Evolutionary conservation across 1,140 invertebrate species (phyloP).

Genomic region (Pachypeltis micranthus): DNA sequence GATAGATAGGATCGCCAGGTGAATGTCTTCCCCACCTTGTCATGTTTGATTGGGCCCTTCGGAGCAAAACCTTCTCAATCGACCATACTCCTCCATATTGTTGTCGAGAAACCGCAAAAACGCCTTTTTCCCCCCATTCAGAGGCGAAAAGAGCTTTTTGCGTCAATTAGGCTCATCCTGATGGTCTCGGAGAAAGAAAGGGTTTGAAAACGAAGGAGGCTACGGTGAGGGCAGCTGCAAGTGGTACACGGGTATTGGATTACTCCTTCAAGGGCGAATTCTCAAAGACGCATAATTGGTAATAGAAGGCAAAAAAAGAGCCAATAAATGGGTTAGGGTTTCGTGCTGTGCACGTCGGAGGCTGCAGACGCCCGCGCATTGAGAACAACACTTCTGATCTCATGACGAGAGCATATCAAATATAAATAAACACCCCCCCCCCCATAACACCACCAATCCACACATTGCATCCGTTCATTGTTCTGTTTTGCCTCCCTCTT

Average conservation of each 20-base stretch:
- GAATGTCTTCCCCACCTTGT: too few relatives aligned
- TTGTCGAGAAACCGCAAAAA: too few relatives aligned
- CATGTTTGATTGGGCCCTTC: neutral
- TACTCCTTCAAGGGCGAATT: neutral
- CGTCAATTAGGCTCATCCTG: neutral
- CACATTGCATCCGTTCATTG: too few relatives aligned
- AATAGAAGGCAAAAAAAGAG: neutral
- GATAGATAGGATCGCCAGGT: too few relatives aligned
- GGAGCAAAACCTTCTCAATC: too few relatives aligned
- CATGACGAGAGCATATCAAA: neutral
- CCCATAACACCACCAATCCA: too few relatives aligned
- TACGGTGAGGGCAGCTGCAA: neutral
- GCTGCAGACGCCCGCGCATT: neutral
- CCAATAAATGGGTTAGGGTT: neutral
- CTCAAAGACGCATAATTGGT: neutral
- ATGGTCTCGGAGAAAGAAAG: too few relatives aligned
- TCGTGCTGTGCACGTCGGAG: neutral
- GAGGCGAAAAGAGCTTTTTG: neutral
- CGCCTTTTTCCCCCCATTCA: too few relatives aligned
- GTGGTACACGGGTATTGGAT: neutral
- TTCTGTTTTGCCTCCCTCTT: neutral
- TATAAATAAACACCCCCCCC: neutral
- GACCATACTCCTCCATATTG: too few relatives aligned
- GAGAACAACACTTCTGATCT: neutral
- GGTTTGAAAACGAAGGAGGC: too few relatives aligned